These are phyloP conservation scores for Gymnocypris eckloni DNA, from an alignment of 2,797 vertebrate species.

Conservation along the genomic window DNA sequence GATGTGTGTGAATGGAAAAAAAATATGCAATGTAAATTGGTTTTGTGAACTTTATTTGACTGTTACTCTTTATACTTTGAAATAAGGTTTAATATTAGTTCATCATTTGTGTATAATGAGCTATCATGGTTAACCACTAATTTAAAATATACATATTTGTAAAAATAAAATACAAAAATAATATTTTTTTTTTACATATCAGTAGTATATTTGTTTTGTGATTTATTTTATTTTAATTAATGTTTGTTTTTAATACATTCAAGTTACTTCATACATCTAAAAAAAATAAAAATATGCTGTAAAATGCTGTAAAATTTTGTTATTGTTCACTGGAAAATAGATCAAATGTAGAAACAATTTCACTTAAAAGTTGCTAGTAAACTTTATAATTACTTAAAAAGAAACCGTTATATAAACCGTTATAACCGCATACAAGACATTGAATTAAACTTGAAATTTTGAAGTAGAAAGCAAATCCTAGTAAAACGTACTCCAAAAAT, in stretches of 20 bases:
- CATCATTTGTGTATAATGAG: neutral
- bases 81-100: neutral
- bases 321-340: neutral
- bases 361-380: neutral
- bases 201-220: neutral
- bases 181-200: neutral
- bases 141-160: neutral
- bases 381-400: neutral
- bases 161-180: no score
- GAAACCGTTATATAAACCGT: neutral
- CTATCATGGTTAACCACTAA: neutral
- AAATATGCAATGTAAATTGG: neutral
- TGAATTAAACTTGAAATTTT: neutral
- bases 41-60: neutral
- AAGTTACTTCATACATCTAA: neutral
- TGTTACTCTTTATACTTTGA: neutral
- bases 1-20: neutral
- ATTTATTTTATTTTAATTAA: neutral
- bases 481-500: neutral
- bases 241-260: neutral
- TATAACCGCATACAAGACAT: no score
- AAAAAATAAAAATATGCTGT: neutral
- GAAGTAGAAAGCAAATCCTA: neutral
- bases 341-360: neutral
- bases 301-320: neutral